Percentiles rank a stretch among this genome's conserved stretches.
Evolutionary conservation across 53 echinoderm and acorn worm species (phyloP).

Genomic region (Antedon mediterranea): DNA sequence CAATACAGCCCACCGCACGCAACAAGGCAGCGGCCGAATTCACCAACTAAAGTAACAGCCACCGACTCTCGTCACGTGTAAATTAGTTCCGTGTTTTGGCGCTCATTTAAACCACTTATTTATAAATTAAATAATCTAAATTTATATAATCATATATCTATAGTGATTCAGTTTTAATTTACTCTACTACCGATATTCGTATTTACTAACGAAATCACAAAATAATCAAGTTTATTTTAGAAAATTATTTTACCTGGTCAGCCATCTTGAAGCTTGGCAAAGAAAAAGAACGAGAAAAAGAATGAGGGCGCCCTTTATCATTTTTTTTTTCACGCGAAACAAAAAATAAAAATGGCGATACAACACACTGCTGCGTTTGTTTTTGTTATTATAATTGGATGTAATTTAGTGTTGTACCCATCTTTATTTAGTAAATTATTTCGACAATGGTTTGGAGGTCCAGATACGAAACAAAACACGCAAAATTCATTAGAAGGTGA

Average conservation of each 20-base stretch:
- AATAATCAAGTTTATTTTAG: background rate
- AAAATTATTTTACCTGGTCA: background rate
- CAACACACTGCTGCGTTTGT: constrained; percentile 78
- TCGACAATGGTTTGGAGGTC: constrained; percentile 44
- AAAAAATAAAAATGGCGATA: constrained; percentile 51
- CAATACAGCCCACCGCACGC: too few species aligned
- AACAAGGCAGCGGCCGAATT: too few species aligned
- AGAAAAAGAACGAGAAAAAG: background rate
- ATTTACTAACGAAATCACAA: background rate
- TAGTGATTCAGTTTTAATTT: background rate
- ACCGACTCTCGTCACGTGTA: too few species aligned
- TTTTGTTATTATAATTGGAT: constrained; percentile 50
- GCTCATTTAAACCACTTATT: too few species aligned
- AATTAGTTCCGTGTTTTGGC: too few species aligned
- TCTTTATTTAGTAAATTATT: constrained; percentile 68
- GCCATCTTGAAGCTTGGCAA: background rate
- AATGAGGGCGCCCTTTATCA: too few species aligned
- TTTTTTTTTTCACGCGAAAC: too few species aligned
- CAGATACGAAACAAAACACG: constrained; percentile 12
- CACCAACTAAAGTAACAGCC: too few species aligned
- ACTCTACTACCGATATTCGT: background rate
- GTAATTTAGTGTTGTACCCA: constrained; percentile 76
- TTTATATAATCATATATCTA: background rate
- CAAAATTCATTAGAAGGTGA: constrained; percentile 46
- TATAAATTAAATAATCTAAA: background rate